A percentile compares a stretch with the other conserved stretches of the same genome.
Conservation (phyloP, 2,888 invertebrate species). For the Spicauda simplicius region DNA sequence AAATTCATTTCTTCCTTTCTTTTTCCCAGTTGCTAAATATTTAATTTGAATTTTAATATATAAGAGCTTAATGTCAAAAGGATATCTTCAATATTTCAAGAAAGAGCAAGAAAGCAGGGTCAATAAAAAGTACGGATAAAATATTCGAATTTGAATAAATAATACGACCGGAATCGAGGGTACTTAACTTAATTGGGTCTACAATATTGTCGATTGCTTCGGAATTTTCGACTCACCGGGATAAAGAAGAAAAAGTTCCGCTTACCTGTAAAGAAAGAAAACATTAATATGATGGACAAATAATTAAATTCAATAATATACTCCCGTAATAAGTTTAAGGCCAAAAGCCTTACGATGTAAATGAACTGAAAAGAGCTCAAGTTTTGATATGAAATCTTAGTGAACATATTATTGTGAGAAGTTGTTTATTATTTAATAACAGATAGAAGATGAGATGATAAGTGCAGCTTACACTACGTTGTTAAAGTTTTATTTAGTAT, state of each 20-base stretch:
- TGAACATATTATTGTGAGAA: too few species aligned
- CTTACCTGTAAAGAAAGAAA: background rate
- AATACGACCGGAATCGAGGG: background rate
- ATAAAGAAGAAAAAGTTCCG: background rate
- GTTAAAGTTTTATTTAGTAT: too few species aligned
- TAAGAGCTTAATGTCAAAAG: background rate
- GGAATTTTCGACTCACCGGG: background rate
- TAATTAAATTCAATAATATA: too few species aligned
- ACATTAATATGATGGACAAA: background rate
- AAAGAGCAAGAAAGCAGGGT: too few species aligned
- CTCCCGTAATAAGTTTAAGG: too few species aligned
- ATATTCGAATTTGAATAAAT: background rate
- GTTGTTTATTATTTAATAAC: too few species aligned
- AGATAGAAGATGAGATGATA: too few species aligned
- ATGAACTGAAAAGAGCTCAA: too few species aligned
- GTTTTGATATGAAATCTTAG: too few species aligned
- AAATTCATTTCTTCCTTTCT: background rate
- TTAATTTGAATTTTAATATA: background rate
- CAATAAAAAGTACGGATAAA: background rate
- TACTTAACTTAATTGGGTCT: constrained; percentile 1
- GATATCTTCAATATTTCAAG: too few species aligned
- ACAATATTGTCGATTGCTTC: background rate
- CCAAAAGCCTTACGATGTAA: too few species aligned
- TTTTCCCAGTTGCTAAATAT: background rate
- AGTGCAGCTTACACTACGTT: too few species aligned